A percentile compares a stretch with the other conserved stretches of the same genome.
phyloP scores from a whole-genome alignment of 2,113 vertebrate genomes.

The Rana temporaria region DNA sequence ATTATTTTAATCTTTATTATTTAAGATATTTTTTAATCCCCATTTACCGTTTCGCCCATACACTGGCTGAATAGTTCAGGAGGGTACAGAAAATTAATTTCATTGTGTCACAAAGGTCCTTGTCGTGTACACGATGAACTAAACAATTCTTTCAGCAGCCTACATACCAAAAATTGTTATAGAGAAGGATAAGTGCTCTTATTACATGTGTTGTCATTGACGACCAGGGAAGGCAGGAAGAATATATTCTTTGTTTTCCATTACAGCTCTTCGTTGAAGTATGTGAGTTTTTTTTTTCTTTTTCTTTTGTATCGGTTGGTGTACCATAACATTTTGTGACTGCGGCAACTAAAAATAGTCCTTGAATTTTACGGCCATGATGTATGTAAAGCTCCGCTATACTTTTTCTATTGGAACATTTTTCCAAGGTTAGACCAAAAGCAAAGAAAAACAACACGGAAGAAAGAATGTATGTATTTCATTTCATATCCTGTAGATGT shows the following conservation, averaged over 20 bases:
- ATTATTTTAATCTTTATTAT: too few species aligned
- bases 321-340: constrained; percentile 9
- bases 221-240: constrained; percentile 7
- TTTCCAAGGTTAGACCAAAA: not conserved
- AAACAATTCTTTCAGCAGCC: not conserved
- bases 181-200: constrained; percentile 21
- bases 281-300: not conserved
- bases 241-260: constrained; percentile 13
- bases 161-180: not conserved
- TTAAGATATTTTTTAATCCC: too few species aligned
- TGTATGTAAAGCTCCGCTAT: not conserved
- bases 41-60: too few species aligned
- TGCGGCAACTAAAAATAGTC: constrained; percentile 2
- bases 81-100: not conserved
- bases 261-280: not conserved
- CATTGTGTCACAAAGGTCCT: not conserved
- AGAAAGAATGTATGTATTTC: too few species aligned
- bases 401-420: not conserved
- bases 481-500: too few species aligned
- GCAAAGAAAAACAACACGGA: too few species aligned
- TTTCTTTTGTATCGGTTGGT: not conserved
- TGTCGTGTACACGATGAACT: not conserved
- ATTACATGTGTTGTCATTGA: constrained; percentile 23
- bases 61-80: too few species aligned
- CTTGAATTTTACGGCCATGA: not conserved